These are phyloP conservation scores for Mamestra brassicae DNA, from an alignment of 2,888 invertebrate genomes.

Conservation along the genomic window DNA sequence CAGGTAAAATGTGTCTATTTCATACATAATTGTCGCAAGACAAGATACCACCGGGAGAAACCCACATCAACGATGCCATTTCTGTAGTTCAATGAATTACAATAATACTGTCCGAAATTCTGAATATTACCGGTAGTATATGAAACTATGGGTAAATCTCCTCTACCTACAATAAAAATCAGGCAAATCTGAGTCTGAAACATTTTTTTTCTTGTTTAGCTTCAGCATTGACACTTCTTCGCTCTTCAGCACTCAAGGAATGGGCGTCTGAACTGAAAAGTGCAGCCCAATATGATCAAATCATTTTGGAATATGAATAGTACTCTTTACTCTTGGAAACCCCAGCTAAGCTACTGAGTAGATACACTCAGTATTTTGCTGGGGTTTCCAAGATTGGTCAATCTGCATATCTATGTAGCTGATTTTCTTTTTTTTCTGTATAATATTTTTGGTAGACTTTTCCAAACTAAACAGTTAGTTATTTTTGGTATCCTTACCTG, in stretches of 20 bases:
- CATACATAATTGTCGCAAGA: not conserved
- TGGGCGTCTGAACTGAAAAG: not conserved
- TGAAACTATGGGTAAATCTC: not conserved
- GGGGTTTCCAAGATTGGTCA: not conserved
- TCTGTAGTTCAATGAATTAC: not conserved
- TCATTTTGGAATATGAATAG: not conserved
- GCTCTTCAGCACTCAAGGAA: too few species aligned
- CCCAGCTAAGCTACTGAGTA: too few species aligned
- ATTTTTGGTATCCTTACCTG: slow-evolving; percentile 77
- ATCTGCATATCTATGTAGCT: too few species aligned
- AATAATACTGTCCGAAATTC: not conserved
- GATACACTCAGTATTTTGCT: not conserved
- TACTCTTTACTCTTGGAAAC: too few species aligned
- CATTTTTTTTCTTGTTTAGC: too few species aligned
- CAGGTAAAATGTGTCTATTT: not conserved
- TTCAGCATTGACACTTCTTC: too few species aligned
- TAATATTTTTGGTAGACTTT: too few species aligned
- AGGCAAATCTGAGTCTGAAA: too few species aligned
- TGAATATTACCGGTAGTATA: not conserved
- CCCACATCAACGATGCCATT: slow-evolving; percentile 15
- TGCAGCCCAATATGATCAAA: not conserved
- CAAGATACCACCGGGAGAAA: slow-evolving; percentile 25
- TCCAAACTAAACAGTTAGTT: too few species aligned
- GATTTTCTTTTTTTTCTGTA: too few species aligned
- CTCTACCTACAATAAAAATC: not conserved